phyloP scores from a whole-genome alignment of 2,113 vertebrate species.

The Paracanthobrama guichenoti region DNA sequence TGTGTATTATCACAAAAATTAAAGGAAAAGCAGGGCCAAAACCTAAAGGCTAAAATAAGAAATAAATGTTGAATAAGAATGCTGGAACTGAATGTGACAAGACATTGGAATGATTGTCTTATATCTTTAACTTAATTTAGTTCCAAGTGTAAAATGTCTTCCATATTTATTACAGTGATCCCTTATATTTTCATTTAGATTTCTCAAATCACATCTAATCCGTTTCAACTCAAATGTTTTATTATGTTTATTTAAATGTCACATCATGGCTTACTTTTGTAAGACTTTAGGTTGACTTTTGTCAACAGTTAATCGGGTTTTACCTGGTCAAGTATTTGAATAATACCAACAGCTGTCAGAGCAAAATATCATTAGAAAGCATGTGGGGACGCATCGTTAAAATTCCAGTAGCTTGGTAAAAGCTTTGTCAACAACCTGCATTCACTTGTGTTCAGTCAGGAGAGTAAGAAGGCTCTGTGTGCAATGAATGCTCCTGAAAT shows the following conservation, averaged over 20 bases:
- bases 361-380: slow-evolving; percentile 10
- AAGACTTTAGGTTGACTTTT: not conserved
- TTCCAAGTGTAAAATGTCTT: not conserved
- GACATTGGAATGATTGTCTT: not conserved
- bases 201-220: not conserved
- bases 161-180: not conserved
- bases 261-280: not conserved
- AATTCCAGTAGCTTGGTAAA: slow-evolving; percentile 30
- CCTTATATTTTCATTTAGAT: not conserved
- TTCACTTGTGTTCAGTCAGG: slow-evolving; percentile 20
- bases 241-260: slow-evolving; percentile 6
- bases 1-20: not conserved
- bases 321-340: not conserved
- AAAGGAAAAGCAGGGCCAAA: not conserved
- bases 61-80: not conserved
- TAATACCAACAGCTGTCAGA: not conserved
- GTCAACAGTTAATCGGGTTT: not conserved
- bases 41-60: not conserved
- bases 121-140: not conserved
- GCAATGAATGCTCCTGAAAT: slow-evolving; percentile 34
- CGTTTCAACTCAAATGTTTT: not conserved
- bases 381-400: slow-evolving; percentile 3
- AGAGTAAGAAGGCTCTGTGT: slow-evolving; percentile 19
- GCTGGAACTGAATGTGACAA: slow-evolving; percentile 7
- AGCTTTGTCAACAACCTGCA: slow-evolving; percentile 16